phyloP scores from a whole-genome alignment of 2,888 invertebrate species.

The Cosmia trapezina region DNA sequence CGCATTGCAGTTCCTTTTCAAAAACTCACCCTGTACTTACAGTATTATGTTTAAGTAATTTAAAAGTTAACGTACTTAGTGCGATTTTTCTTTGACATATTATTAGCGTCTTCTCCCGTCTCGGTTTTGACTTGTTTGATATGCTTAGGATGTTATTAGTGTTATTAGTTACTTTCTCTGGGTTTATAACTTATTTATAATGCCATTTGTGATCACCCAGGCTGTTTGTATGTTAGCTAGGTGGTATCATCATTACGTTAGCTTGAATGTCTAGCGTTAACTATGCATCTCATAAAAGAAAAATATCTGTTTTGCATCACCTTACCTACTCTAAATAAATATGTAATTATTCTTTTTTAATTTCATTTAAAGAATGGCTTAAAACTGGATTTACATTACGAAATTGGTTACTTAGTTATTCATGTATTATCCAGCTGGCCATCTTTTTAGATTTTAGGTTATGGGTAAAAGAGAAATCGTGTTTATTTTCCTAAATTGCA shows the following conservation, averaged over 20 bases:
- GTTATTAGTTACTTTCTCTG: conserved; percentile 15
- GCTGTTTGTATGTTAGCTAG: neutral
- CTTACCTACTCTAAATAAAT: too few relatives aligned
- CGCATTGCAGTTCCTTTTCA: neutral
- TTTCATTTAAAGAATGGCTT: too few relatives aligned
- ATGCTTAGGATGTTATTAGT: neutral
- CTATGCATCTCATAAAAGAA: neutral
- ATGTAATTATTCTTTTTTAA: too few relatives aligned
- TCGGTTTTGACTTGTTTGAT: conserved; percentile 13
- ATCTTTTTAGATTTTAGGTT: too few relatives aligned
- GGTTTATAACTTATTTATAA: neutral
- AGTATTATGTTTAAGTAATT: neutral
- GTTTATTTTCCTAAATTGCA: neutral
- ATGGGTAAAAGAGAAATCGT: too few relatives aligned
- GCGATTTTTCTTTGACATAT: conserved; percentile 8
- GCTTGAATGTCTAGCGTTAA: neutral
- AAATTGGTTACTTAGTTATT: too few relatives aligned
- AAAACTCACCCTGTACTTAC: neutral
- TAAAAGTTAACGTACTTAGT: neutral
- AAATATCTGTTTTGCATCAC: too few relatives aligned
- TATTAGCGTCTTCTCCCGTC: conserved; percentile 15
- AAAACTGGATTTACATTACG: too few relatives aligned
- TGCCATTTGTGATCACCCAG: neutral
- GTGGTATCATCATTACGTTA: conserved; percentile 3
- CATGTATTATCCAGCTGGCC: too few relatives aligned